Conservation (phyloP, 2,888 invertebrate genomes). For the Lasioglossum morio region DNA sequence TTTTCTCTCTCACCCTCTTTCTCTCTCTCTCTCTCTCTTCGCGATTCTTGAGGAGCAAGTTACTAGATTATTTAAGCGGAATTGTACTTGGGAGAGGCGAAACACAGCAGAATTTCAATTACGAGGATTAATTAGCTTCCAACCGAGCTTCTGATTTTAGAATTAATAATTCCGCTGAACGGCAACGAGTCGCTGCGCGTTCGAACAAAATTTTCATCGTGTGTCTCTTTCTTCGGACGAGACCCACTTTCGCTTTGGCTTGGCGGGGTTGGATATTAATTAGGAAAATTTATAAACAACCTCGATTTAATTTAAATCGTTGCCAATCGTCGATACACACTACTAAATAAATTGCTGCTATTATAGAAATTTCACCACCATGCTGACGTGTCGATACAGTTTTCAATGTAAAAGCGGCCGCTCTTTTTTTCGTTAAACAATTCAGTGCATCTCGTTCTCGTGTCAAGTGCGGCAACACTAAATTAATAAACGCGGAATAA, state of each 20-base stretch:
- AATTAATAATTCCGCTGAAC: slow-evolving; percentile 4
- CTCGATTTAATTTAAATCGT: neutral
- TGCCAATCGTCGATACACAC: neutral
- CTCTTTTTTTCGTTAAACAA: neutral
- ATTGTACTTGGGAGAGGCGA: neutral
- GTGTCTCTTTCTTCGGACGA: neutral
- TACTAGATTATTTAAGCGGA: slow-evolving; percentile 9
- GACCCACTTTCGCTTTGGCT: neutral
- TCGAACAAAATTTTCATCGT: neutral
- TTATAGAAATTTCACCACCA: neutral
- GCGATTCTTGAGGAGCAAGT: neutral
- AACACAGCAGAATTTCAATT: slow-evolving; percentile 9
- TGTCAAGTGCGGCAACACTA: neutral
- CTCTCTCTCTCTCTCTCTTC: neutral
- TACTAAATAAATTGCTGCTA: neutral
- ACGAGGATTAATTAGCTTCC: slow-evolving; percentile 4
- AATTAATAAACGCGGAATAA: neutral
- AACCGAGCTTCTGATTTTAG: slow-evolving; percentile 4
- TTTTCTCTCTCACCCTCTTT: neutral
- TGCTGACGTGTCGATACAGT: neutral
- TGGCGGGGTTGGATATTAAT: neutral
- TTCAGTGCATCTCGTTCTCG: neutral
- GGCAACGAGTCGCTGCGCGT: neutral
- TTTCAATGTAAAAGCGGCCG: neutral
- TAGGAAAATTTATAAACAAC: neutral